These are phyloP conservation scores for Ceraclea dissimilis DNA, from an alignment of 2,888 invertebrate species.

Conservation along the genomic window DNA sequence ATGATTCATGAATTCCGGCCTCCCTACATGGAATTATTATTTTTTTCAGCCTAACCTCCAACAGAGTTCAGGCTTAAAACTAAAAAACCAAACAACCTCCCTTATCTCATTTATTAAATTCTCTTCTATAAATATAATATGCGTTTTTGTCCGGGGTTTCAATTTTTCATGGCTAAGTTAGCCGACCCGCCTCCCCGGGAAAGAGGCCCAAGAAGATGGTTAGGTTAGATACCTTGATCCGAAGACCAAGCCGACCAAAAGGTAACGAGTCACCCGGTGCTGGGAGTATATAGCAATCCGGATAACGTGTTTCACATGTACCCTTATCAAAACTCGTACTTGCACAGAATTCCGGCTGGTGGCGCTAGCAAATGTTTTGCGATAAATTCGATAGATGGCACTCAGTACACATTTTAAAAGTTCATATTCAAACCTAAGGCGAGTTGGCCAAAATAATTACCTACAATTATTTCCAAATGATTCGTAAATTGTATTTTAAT, in stretches of 20 bases:
- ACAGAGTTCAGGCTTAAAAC: neutral
- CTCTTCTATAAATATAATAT: neutral
- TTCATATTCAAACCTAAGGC: too few relatives aligned
- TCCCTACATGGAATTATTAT: too few relatives aligned
- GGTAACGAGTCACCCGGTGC: neutral
- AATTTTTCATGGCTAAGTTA: conserved; percentile 45
- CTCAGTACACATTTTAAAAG: too few relatives aligned
- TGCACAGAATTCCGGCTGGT: neutral
- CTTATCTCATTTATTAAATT: neutral
- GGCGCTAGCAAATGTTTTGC: conserved; percentile 9
- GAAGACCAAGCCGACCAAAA: conserved; percentile 16
- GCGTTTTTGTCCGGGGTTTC: conserved; percentile 36
- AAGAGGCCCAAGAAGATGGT: conserved; percentile 48
- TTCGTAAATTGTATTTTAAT: too few relatives aligned
- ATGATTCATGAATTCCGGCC: too few relatives aligned
- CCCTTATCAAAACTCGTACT: neutral
- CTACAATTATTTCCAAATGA: too few relatives aligned
- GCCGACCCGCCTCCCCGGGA: conserved; percentile 44
- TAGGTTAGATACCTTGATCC: conserved; percentile 46
- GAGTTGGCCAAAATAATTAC: too few relatives aligned
- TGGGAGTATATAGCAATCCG: neutral
- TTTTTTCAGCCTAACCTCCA: conserved; percentile 3
- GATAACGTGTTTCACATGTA: neutral
- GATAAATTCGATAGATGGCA: conserved; percentile 4
- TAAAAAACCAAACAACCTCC: neutral